Evolutionary conservation across 2,797 vertebrate species (phyloP), one percentile per base, ranked within the genome.

Genomic region (Petrocephalus schoutedeni): DNA sequence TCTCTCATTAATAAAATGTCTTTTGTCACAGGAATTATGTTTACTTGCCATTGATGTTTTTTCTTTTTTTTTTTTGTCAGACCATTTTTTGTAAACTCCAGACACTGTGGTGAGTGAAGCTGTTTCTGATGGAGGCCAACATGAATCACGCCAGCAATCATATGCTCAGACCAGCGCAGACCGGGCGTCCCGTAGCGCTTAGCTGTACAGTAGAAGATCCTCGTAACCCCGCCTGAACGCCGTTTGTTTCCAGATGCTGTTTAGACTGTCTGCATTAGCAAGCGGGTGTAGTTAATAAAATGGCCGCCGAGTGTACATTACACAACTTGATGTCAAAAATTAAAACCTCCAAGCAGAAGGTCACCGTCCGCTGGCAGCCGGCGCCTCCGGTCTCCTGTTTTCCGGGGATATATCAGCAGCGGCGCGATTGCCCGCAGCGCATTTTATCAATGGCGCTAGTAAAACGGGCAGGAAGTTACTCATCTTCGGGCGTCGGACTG

Each of bases 251-350:
- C 41, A 49, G 74, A n/a, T 80, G 41, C 71, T 77, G 71, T 41
- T 74, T 41, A 45, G 71, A n/a, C 71, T 49, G 36, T 77, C n/a
- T n/a, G 74, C 74, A 19, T 71, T 16, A 49, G 74, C 36, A 49
- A 80, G 41, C 19, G 8, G 74, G 74, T 80, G 74, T 80, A 80
- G 36, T 19, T 80, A 80, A 80, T 80, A 80, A 80, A 80, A 21
- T 80, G 74, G 41, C 41, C 74, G 45, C 74, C 49, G 74, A 10
- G 41, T 49, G 41, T n/a, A 80, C 74, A 49, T 21, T 80, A 80
- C 74, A 80, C 74, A 80, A 80, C 74, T 45, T 45, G 36, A 80
- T 49, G 41, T 80, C 41, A n/a, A 80, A 80, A 80, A 80, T 49
- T 4, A n/a, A 49, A 49, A 49, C 41, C 36, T 80, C 6, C 36